These are phyloP conservation scores for Himalopsyche japonica DNA, from an alignment of 2,888 invertebrate genomes.

Conservation along the genomic window DNA sequence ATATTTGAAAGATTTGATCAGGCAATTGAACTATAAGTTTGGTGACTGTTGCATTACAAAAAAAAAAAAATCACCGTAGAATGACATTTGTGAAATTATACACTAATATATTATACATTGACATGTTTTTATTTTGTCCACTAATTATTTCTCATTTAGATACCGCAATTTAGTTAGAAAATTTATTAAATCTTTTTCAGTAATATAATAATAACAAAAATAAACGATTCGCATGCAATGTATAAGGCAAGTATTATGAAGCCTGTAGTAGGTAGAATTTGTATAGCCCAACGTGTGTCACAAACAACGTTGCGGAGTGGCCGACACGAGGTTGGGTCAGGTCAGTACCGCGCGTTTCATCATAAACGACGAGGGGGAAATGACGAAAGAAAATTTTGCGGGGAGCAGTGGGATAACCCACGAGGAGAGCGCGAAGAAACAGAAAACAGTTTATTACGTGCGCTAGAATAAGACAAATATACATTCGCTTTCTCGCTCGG, in stretches of 20 bases:
- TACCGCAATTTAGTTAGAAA: too few relatives aligned
- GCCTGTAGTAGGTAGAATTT: not conserved
- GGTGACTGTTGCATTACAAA: too few relatives aligned
- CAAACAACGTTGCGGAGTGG: not conserved
- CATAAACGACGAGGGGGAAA: not conserved
- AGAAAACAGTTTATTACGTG: not conserved
- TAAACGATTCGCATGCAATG: not conserved
- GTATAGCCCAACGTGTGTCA: not conserved
- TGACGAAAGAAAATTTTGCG: not conserved
- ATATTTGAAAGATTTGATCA: too few relatives aligned
- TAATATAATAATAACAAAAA: too few relatives aligned
- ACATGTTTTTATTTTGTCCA: too few relatives aligned
- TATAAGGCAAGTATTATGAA: not conserved
- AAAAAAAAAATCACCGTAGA: too few relatives aligned
- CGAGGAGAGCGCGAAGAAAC: not conserved
- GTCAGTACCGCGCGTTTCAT: slow-evolving; percentile 13
- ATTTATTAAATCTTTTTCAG: too few relatives aligned
- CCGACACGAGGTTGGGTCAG: slow-evolving; percentile 36
- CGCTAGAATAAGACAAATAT: not conserved
- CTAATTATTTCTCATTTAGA: too few relatives aligned
- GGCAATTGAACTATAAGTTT: too few relatives aligned
- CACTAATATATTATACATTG: too few relatives aligned
- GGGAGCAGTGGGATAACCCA: not conserved
- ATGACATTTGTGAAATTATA: too few relatives aligned
- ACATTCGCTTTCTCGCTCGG: slow-evolving; percentile 4